Percentiles rank a stretch among this genome's conserved stretches.
Conservation (phyloP, 2,113 vertebrate species). For the Pimephales promelas region DNA sequence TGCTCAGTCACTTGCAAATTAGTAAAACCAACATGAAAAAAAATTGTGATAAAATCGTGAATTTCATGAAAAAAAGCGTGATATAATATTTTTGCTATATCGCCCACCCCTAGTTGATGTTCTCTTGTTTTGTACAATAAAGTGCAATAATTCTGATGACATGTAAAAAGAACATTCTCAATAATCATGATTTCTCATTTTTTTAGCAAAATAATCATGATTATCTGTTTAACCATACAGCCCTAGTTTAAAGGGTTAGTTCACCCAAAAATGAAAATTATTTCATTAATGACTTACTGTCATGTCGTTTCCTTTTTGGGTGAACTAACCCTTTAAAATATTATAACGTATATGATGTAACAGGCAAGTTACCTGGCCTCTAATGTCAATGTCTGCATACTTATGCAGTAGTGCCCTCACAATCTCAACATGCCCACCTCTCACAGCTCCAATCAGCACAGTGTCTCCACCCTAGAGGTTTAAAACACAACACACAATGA, state of each 20-base stretch:
- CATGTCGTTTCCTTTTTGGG: too few relatives aligned
- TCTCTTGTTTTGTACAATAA: too few relatives aligned
- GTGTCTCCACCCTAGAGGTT: conserved; percentile 90
- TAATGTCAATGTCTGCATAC: conserved; percentile 96
- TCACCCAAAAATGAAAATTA: too few relatives aligned
- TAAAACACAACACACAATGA: background rate
- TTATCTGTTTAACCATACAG: background rate
- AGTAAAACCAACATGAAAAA: too few relatives aligned
- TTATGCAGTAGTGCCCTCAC: conserved; percentile 95
- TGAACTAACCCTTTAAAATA: too few relatives aligned
- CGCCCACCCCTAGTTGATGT: too few relatives aligned
- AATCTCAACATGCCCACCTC: conserved; percentile 95
- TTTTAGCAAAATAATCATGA: background rate
- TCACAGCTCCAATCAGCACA: conserved; percentile 93
- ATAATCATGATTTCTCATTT: background rate
- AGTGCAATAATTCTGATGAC: background rate
- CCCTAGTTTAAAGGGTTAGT: too few relatives aligned
- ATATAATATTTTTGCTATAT: too few relatives aligned
- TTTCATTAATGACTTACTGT: too few relatives aligned
- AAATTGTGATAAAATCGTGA: too few relatives aligned
- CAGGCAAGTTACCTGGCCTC: conserved; percentile 83
- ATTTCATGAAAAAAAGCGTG: too few relatives aligned
- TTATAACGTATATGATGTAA: background rate
- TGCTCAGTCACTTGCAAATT: too few relatives aligned
- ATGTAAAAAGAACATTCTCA: background rate